Conservation (phyloP, 1,140 invertebrate genomes). For the Drosophila sechellia region DNA sequence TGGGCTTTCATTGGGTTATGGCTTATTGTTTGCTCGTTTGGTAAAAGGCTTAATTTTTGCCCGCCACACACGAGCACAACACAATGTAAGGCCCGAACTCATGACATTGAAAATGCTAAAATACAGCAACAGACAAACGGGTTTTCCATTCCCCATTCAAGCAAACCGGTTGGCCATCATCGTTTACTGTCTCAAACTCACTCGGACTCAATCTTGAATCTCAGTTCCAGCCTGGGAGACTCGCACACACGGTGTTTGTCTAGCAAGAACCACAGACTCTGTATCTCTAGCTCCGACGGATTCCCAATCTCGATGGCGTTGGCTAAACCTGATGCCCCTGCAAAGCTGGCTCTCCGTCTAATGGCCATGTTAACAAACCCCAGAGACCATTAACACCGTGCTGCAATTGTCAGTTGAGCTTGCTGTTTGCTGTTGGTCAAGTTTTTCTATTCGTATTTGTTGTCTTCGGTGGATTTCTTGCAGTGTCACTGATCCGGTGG, state of each 20-base stretch:
- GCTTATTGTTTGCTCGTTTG: conserved; percentile 31
- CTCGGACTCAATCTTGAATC: conserved; percentile 13
- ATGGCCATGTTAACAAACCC: conserved; percentile 66
- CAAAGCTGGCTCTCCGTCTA: conserved; percentile 33
- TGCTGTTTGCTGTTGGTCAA: conserved; percentile 32
- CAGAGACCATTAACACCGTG: conserved; percentile 53
- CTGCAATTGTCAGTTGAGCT: conserved; percentile 35
- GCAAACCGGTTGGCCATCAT: conserved; percentile 56
- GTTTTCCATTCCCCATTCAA: conserved; percentile 55
- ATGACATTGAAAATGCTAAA: conserved; percentile 79
- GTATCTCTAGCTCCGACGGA: conserved; percentile 5
- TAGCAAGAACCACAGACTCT: conserved; percentile 54
- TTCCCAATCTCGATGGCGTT: conserved; percentile 1
- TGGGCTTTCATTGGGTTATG: conserved; percentile 18
- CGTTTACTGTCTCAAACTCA: conserved; percentile 26
- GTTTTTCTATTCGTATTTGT: conserved; percentile 27
- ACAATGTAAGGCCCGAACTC: conserved; percentile 34
- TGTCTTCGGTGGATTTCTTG: conserved; percentile 27
- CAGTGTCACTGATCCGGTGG: conserved; percentile 52
- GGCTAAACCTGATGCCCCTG: conserved; percentile 41
- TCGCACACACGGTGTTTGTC: conserved; percentile 33
- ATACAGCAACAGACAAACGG: conserved; percentile 59
- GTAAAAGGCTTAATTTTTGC: conserved; percentile 35
- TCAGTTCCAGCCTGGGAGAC: conserved; percentile 32
- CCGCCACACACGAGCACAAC: conserved; percentile 8